These are phyloP conservation scores for Periophthalmodon schlosseri DNA, from an alignment of 2,113 vertebrate genomes.

Conservation along the genomic window DNA sequence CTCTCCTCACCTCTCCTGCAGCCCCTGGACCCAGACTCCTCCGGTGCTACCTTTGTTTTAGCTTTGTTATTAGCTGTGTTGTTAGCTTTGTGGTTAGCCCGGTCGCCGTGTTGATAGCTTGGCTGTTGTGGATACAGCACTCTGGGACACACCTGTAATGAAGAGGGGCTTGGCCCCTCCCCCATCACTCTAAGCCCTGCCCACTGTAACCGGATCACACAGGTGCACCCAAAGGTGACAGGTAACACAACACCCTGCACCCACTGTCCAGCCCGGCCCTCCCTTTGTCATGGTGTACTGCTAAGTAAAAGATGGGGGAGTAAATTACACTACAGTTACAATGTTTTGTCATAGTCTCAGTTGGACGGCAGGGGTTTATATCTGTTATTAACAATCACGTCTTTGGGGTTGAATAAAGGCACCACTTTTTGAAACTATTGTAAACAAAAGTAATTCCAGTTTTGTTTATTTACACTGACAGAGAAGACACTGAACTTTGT, in stretches of 20 bases:
- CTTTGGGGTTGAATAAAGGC: too few species aligned
- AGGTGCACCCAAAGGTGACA: constrained; percentile 67
- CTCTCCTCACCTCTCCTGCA: constrained; percentile 43
- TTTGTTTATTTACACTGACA: too few species aligned
- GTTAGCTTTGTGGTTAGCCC: constrained; percentile 7
- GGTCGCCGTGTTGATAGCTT: background rate
- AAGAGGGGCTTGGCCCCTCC: constrained; percentile 54
- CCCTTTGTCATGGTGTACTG: too few species aligned
- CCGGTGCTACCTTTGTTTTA: background rate
- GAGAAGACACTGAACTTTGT: too few species aligned
- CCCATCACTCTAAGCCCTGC: constrained; percentile 55
- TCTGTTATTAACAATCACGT: too few species aligned
- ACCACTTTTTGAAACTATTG: too few species aligned
- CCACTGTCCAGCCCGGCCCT: too few species aligned
- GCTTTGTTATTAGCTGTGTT: constrained; percentile 29
- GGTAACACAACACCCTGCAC: constrained; percentile 43
- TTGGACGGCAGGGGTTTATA: too few species aligned
- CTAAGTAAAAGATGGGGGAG: too few species aligned
- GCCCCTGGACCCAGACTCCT: background rate
- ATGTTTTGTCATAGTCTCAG: too few species aligned
- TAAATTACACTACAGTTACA: too few species aligned
- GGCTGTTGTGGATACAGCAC: constrained; percentile 13
- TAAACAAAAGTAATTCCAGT: too few species aligned
- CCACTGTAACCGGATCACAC: constrained; percentile 49
- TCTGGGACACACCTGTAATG: constrained; percentile 72